phyloP scores from a whole-genome alignment of 2,888 invertebrate genomes.

The Protodeltote pygarga region DNA sequence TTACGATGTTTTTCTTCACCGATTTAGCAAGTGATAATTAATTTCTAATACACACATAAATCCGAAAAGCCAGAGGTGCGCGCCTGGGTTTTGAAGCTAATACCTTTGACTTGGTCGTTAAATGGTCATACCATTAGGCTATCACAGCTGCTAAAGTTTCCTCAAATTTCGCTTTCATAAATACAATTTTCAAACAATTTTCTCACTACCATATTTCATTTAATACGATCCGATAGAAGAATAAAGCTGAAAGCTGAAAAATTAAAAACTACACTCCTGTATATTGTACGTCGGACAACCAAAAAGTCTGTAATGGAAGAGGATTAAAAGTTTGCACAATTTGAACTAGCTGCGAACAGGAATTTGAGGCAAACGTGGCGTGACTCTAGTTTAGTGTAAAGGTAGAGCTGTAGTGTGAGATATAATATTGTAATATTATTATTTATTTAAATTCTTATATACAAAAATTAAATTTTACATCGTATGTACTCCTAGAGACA shows the following conservation, averaged over 20 bases:
- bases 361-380: slow-evolving; percentile 47
- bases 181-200: slow-evolving; percentile 22
- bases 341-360: slow-evolving; percentile 57
- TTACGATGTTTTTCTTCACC: too few relatives aligned
- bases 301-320: slow-evolving; percentile 43
- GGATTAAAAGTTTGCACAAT: slow-evolving; percentile 64
- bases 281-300: slow-evolving; percentile 21
- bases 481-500: too few relatives aligned
- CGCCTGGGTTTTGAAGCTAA: too few relatives aligned
- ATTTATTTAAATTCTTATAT: slow-evolving; percentile 10
- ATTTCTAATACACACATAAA: too few relatives aligned
- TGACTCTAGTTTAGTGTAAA: slow-evolving; percentile 24
- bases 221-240: slow-evolving; percentile 27
- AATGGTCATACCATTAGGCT: too few relatives aligned
- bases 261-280: slow-evolving; percentile 13
- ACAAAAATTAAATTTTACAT: too few relatives aligned
- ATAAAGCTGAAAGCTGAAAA: slow-evolving; percentile 16
- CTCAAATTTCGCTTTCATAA: slow-evolving; percentile 28
- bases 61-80: too few relatives aligned
- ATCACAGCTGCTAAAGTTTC: too few relatives aligned
- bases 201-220: slow-evolving; percentile 24
- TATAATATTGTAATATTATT: neutral
- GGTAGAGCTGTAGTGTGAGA: neutral
- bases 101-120: too few relatives aligned
- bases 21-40: too few relatives aligned